Conservation (phyloP, 2,797 vertebrate genomes). For the Lycodopsis pacificus region DNA sequence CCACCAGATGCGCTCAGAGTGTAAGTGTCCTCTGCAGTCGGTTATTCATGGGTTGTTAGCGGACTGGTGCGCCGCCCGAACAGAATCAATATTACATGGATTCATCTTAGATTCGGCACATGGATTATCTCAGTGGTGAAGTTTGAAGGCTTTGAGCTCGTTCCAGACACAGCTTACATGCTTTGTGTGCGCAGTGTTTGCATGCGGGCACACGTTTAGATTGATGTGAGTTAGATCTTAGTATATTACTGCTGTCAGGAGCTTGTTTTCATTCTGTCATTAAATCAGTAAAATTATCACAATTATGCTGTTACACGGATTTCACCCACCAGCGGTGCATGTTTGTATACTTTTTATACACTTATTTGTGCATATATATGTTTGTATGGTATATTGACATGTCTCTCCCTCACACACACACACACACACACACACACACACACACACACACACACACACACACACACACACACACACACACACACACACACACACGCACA, state of each 20-base stretch:
- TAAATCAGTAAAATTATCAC: background rate
- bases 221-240: background rate
- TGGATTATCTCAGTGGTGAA: slow-evolving; percentile 55
- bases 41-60: slow-evolving; percentile 65
- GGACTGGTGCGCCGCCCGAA: slow-evolving; percentile 30
- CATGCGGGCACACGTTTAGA: background rate
- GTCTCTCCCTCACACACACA: background rate
- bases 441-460: slow-evolving; percentile 23
- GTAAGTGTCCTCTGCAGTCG: slow-evolving; percentile 54
- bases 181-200: slow-evolving; percentile 3
- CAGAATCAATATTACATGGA: slow-evolving; percentile 67
- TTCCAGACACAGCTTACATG: slow-evolving; percentile 29
- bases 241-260: background rate
- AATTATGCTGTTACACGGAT: background rate
- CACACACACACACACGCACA: slow-evolving; percentile 20
- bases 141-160: slow-evolving; percentile 50
- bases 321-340: background rate
- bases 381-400: background rate
- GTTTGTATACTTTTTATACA: background rate
- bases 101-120: slow-evolving; percentile 62
- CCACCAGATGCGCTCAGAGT: slow-evolving; percentile 48
- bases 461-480: slow-evolving; percentile 14
- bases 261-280: background rate
- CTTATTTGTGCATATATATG: background rate
- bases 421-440: slow-evolving; percentile 14